phyloP scores from a whole-genome alignment of 1,140 invertebrate genomes.

The Drosophila persimilis region DNA sequence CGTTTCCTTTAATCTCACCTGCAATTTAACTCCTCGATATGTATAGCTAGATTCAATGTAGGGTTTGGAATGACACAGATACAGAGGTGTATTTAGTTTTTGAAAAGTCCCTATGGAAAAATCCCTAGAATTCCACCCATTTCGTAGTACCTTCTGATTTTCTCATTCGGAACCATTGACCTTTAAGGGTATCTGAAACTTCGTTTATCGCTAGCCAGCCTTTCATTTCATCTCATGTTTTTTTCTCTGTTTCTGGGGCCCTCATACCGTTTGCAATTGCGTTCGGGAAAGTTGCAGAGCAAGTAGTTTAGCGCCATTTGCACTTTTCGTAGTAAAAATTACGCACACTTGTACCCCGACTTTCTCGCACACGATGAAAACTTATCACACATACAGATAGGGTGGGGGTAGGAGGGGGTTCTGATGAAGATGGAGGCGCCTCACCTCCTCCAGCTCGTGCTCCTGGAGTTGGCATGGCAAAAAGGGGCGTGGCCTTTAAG shows the following conservation, averaged over 20 bases:
- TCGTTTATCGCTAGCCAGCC: background rate
- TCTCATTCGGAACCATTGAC: too few relatives aligned
- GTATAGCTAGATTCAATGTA: too few relatives aligned
- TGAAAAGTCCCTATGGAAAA: too few relatives aligned
- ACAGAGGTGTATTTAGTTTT: too few relatives aligned
- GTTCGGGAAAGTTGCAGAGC: conserved; percentile 74
- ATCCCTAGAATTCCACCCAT: too few relatives aligned
- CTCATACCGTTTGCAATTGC: conserved; percentile 54
- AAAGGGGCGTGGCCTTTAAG: conserved; percentile 67
- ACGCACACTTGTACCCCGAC: conserved; percentile 44
- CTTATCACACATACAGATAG: conserved; percentile 64
- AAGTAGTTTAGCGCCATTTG: conserved; percentile 80
- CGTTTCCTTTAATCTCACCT: too few relatives aligned
- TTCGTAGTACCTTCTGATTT: too few relatives aligned
- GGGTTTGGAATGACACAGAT: too few relatives aligned
- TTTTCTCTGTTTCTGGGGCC: conserved; percentile 29
- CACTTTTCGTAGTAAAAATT: conserved; percentile 81
- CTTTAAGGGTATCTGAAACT: too few relatives aligned
- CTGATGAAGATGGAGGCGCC: conserved; percentile 12
- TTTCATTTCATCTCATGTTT: conserved; percentile 15
- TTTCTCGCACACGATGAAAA: conserved; percentile 35
- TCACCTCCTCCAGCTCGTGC: background rate
- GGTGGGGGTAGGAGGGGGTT: background rate
- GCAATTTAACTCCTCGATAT: too few relatives aligned
- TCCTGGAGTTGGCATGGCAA: conserved; percentile 17